Evolutionary conservation across 2,113 vertebrate genomes (phyloP).

Genomic region (Emydura subglobosa): DNA sequence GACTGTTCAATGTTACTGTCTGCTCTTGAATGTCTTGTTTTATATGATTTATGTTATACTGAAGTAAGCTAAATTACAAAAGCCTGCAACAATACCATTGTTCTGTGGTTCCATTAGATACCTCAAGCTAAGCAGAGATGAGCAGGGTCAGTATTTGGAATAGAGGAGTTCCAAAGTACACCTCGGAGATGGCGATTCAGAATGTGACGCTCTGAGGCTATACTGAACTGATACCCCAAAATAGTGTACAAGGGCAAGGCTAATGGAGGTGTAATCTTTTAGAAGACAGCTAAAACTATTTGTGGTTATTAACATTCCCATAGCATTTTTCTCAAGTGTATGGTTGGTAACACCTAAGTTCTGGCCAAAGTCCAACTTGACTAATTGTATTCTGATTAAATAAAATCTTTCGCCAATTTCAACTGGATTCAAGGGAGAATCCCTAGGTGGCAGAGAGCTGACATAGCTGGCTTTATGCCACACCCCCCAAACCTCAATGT

Average conservation of each 20-base stretch:
- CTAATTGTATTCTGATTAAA: not conserved
- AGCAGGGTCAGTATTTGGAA: not conserved
- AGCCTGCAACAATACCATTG: not conserved
- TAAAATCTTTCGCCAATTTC: not conserved
- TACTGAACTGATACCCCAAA: not conserved
- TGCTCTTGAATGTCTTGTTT: not conserved
- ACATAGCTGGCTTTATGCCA: not conserved
- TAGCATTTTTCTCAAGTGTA: not conserved
- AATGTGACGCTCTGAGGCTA: not conserved
- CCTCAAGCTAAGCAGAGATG: not conserved
- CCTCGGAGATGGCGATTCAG: not conserved
- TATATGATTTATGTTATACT: not conserved
- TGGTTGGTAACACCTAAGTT: not conserved
- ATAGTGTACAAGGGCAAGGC: not conserved
- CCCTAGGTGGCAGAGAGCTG: not conserved
- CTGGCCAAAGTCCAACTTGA: not conserved
- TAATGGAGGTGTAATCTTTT: not conserved
- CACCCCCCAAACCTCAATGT: not conserved
- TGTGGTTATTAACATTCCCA: not conserved
- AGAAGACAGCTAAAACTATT: not conserved
- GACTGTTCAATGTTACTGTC: not conserved
- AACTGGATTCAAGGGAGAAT: not conserved
- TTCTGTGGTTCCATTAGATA: not conserved
- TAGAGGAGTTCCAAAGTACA: not conserved
- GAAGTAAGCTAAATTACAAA: not conserved